Conservation (phyloP, 2,113 vertebrate genomes). For the Cardinalis cardinalis region DNA sequence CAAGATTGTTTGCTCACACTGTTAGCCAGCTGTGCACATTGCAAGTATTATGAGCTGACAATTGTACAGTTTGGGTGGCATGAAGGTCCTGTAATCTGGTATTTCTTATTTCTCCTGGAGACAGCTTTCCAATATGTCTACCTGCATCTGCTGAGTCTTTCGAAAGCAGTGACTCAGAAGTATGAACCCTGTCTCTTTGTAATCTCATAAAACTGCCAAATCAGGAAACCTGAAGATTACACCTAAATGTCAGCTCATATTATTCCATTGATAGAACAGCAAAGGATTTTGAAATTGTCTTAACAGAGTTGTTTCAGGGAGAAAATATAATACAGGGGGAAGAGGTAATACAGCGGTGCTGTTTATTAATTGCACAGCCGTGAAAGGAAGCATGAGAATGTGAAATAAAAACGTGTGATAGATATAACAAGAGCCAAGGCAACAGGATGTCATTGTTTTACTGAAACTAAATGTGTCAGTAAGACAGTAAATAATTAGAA, state of each 20-base stretch:
- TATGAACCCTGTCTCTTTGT: background rate
- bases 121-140: slow-evolving; percentile 19
- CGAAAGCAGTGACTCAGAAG: slow-evolving; percentile 8
- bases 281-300: background rate
- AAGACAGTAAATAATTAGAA: background rate
- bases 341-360: background rate
- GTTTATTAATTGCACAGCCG: background rate
- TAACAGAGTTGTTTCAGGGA: background rate
- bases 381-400: background rate
- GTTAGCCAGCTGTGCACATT: background rate
- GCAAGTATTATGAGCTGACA: background rate
- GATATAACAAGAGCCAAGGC: background rate
- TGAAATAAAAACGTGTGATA: background rate
- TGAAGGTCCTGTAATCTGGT: background rate
- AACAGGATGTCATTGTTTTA: background rate
- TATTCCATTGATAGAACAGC: background rate
- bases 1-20: background rate
- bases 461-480: background rate
- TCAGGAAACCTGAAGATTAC: background rate
- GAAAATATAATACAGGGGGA: background rate
- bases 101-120: background rate
- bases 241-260: background rate
- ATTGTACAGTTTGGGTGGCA: background rate
- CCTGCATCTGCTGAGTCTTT: background rate
- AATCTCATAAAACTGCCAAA: background rate